Evolutionary conservation across 2,113 vertebrate genomes (phyloP), one percentile per base, ranked within the genome.

Genomic region (Onychostoma macrolepis): DNA sequence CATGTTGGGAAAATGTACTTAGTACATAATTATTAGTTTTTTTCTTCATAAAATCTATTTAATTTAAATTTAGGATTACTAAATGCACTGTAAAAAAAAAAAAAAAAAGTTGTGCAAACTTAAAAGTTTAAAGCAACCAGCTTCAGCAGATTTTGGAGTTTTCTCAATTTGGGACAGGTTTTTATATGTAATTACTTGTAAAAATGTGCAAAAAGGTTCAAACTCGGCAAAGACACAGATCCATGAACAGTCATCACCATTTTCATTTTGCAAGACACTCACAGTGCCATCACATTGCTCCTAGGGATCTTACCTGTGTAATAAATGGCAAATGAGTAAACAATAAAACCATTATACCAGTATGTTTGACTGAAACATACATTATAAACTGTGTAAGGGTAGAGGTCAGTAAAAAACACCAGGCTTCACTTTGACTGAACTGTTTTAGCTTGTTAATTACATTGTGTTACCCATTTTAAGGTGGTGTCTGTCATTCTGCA

Each of bases 361-460:
- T 48, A 6, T 30, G 28, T 53, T 63, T 80, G 21, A 43, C 2
- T 63, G 21, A 61, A 80, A 38, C 53, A 53, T 50, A 36, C 79
- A 61, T 80, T 38, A 61, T 24, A 61, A 63, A n/a, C 24, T 45
- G 45, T 45, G n/a, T 21, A 10, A 45, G 58, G n/a, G 41, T 21
- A 67, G 17, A 67, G 36, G 56, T 80, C 33, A 63, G 15, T 11
- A 80, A n/a, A 53, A 65, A 81, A 67, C 13, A 43, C 36, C 15
- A 63, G 6, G 15, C 13, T 65, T 81, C 38, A 45, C 53, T 43
- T 33, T 81, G 58, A 82, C 58, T 81, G 56, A 82, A 28, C n/a
- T 45, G 80, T 45, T 82, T 28, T 82, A 45, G 36, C 56, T n/a
- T 30, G 36, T 26, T 67, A 82, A 82, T 65, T 82, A 63, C 41